phyloP scores from a whole-genome alignment of 1,140 invertebrate genomes.

The Dendrolimus kikuchii region DNA sequence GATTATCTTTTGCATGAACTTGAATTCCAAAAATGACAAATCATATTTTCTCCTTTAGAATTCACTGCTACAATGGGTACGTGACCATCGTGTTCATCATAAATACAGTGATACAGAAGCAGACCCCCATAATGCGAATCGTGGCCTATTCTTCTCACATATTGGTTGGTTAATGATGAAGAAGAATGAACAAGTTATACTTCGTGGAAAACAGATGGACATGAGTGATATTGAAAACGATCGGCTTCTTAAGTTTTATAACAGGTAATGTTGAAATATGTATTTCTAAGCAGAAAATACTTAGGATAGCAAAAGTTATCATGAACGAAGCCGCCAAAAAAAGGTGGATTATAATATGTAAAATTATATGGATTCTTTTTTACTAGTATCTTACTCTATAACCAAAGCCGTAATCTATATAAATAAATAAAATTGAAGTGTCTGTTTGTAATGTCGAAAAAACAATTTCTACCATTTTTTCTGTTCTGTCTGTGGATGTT shows the following conservation, averaged over 20 bases:
- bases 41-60: slow-evolving; percentile 37
- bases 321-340: too few species aligned
- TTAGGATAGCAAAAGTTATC: background rate
- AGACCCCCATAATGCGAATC: slow-evolving; percentile 85
- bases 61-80: slow-evolving; percentile 71
- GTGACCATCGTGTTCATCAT: slow-evolving; percentile 87
- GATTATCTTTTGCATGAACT: too few species aligned
- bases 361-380: too few species aligned
- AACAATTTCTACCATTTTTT: too few species aligned
- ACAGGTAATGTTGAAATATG: slow-evolving; percentile 67
- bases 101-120: slow-evolving; percentile 87
- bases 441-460: too few species aligned
- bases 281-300: background rate
- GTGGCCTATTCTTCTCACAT: slow-evolving; percentile 90
- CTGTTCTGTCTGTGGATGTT: too few species aligned
- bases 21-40: background rate
- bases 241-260: slow-evolving; percentile 80
- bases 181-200: slow-evolving; percentile 83
- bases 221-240: slow-evolving; percentile 83
- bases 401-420: too few species aligned
- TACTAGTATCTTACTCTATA: too few species aligned
- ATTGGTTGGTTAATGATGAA: slow-evolving; percentile 87
- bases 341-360: too few species aligned
- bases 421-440: too few species aligned
- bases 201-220: slow-evolving; percentile 78